Percentiles rank a stretch among this genome's conserved stretches.
phyloP scores from a whole-genome alignment of 2,888 invertebrate genomes.

The Arrhopalites spinosus region DNA sequence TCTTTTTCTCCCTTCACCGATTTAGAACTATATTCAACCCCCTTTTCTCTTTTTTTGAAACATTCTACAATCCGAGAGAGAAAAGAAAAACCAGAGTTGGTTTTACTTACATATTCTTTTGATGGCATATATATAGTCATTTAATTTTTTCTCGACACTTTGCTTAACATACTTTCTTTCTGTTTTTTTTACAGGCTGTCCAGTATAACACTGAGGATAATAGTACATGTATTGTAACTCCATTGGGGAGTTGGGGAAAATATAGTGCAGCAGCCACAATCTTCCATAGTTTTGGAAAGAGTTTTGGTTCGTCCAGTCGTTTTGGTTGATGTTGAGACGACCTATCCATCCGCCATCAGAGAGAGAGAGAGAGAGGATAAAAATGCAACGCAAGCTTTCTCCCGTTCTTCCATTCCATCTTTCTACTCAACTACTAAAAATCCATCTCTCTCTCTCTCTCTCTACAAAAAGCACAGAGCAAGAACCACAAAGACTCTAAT shows the following conservation, averaged over 20 bases:
- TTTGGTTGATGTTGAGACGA: conserved; percentile 44
- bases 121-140: not conserved
- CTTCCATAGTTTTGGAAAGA: conserved; percentile 54
- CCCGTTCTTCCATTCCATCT: not conserved
- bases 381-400: not conserved
- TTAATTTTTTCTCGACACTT: not conserved
- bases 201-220: conserved; percentile 64
- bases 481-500: not conserved
- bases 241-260: conserved; percentile 63
- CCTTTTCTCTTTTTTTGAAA: no score
- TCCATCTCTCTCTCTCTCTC: not conserved
- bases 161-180: no score
- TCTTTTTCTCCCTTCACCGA: not conserved
- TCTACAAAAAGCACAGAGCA: not conserved
- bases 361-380: not conserved
- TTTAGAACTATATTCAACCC: no score
- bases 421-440: no score
- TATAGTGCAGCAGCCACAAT: conserved; percentile 53
- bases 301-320: conserved; percentile 51
- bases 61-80: no score
- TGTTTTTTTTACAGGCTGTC: conserved; percentile 61
- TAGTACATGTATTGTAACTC: conserved; percentile 61
- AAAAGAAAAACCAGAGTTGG: no score
- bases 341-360: not conserved
- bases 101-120: no score